Conservation (phyloP, 2,888 invertebrate genomes). For the Drosophila lacicola region DNA sequence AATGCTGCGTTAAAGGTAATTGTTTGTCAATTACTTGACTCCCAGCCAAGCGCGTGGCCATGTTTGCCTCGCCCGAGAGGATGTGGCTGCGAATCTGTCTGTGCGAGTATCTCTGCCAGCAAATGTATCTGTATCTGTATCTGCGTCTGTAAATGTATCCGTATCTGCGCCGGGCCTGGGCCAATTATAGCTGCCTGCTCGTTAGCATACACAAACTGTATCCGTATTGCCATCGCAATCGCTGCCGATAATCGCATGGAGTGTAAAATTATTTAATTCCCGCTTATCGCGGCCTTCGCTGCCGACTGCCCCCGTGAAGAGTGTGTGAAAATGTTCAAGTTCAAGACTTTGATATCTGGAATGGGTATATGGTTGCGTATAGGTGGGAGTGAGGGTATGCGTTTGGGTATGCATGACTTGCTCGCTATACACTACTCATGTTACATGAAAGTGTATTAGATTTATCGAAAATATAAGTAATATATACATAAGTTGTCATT, state of each 20-base stretch:
- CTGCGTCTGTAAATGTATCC: background rate
- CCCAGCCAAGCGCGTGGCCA: conserved; percentile 74
- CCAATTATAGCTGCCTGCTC: conserved; percentile 76
- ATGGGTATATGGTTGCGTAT: conserved; percentile 16
- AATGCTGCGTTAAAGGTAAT: conserved; percentile 83
- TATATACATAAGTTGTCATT: too few species aligned
- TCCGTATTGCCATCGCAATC: conserved; percentile 81
- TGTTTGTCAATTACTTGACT: conserved; percentile 84
- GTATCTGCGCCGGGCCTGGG: conserved; percentile 38
- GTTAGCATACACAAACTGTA: conserved; percentile 78
- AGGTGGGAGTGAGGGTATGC: background rate
- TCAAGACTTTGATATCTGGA: conserved; percentile 72
- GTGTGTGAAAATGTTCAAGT: conserved; percentile 74
- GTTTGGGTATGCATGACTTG: conserved; percentile 7
- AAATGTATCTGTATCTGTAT: conserved; percentile 1
- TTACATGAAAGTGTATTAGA: too few species aligned
- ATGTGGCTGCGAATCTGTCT: conserved; percentile 23
- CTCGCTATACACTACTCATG: conserved; percentile 10
- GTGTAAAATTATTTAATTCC: conserved; percentile 81
- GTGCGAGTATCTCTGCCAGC: conserved; percentile 2
- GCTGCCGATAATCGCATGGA: conserved; percentile 81
- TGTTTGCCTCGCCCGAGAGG: conserved; percentile 18
- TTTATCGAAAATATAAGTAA: too few species aligned
- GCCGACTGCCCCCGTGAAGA: conserved; percentile 38
- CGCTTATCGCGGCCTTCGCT: conserved; percentile 72